Evolutionary conservation across 2,888 invertebrate species (phyloP).

Genomic region (Uloborus plumipes): DNA sequence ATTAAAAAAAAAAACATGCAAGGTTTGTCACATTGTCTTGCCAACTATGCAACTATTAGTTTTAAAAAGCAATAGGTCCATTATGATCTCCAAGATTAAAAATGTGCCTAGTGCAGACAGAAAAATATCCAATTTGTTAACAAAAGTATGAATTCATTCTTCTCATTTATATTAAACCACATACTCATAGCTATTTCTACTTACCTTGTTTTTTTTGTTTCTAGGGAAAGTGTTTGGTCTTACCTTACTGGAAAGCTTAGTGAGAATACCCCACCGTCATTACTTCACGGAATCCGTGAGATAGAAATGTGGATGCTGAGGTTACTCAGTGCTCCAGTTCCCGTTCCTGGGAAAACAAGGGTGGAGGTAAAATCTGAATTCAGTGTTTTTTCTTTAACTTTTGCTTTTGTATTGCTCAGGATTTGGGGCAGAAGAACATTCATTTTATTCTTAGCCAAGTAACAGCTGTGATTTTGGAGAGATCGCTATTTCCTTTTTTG

Average conservation of each 20-base stretch:
- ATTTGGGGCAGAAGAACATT: too few species aligned
- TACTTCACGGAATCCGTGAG: conserved; percentile 95
- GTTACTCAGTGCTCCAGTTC: conserved; percentile 95
- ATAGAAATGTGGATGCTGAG: conserved; percentile 99
- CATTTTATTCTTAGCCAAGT: too few species aligned
- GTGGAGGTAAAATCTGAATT: conserved; percentile 74
- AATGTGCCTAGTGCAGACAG: too few species aligned
- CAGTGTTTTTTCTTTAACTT: not conserved
- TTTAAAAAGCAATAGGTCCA: too few species aligned
- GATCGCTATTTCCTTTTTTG: too few species aligned
- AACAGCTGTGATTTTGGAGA: too few species aligned
- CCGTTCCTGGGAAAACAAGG: conserved; percentile 96
- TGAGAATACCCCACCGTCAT: conserved; percentile 79
- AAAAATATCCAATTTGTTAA: not conserved
- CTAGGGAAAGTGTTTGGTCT: conserved; percentile 96
- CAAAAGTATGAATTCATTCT: not conserved
- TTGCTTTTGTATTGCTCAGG: too few species aligned
- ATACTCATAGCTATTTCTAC: not conserved
- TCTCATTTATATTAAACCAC: not conserved
- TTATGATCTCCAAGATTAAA: too few species aligned
- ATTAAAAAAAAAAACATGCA: too few species aligned
- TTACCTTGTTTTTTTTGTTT: conserved; percentile 1
- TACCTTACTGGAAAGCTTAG: conserved; percentile 80
- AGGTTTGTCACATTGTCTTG: too few species aligned
- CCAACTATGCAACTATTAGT: too few species aligned